phyloP scores from a whole-genome alignment of 2,113 vertebrate species.

The Apeltes quadracus region DNA sequence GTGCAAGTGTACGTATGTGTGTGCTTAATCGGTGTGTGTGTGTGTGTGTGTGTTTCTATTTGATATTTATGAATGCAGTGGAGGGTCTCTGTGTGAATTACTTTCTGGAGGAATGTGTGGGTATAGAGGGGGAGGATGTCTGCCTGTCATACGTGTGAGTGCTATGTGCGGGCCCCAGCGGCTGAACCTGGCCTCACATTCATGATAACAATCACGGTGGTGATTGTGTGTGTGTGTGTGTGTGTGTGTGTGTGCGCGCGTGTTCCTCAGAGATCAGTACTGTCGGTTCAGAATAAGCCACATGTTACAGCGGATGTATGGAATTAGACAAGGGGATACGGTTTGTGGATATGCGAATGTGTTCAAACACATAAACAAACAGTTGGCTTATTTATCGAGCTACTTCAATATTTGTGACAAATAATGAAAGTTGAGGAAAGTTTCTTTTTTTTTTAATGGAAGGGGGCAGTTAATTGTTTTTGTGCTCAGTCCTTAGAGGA shows the following conservation, averaged over 20 bases:
- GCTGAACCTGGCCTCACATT: slow-evolving; percentile 45
- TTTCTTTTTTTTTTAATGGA: not conserved
- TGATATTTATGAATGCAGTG: slow-evolving; percentile 69
- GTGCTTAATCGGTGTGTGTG: not conserved
- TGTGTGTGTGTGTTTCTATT: slow-evolving; percentile 44
- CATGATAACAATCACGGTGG: slow-evolving; percentile 62
- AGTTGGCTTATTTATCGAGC: not conserved
- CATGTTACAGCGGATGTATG: slow-evolving; percentile 24
- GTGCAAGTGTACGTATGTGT: not conserved
- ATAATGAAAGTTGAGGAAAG: not conserved
- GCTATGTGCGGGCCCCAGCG: slow-evolving; percentile 39
- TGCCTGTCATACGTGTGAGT: slow-evolving; percentile 61
- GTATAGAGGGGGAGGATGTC: slow-evolving; percentile 56
- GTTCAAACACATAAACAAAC: not conserved
- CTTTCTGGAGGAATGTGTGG: slow-evolving; percentile 56
- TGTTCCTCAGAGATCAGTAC: slow-evolving; percentile 14
- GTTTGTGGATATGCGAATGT: slow-evolving; percentile 28
- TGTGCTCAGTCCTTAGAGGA: not conserved
- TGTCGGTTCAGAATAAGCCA: slow-evolving; percentile 38
- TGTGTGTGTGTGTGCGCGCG: slow-evolving; percentile 4
- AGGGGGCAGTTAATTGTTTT: not conserved
- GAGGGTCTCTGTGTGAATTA: slow-evolving; percentile 61
- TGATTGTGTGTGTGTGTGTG: slow-evolving; percentile 27
- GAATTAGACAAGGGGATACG: slow-evolving; percentile 12
- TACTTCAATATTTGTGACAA: slow-evolving; percentile 10